Evolutionary conservation across 1,140 invertebrate genomes (phyloP), one percentile per base, ranked within the genome.

Genomic region (Trialeurodes vaporariorum): DNA sequence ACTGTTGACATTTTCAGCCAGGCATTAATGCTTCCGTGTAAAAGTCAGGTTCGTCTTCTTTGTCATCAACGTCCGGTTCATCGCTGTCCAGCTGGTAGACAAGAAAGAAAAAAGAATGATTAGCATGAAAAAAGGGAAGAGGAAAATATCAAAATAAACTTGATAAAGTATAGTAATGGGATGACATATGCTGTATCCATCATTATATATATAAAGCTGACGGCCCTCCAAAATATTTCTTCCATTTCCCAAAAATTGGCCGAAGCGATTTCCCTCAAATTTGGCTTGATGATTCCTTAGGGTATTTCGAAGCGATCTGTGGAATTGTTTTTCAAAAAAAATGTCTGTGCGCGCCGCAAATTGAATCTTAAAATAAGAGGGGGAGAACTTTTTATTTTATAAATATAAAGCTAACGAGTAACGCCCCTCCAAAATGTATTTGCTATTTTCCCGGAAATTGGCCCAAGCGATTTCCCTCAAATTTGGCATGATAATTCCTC

Each of bases 31-130:
- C 88, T 81, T 92, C 87, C 72, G 87, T 87, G 77, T 95, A 96
- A 80, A 95, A 95, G 77, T 95, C 93, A n/a, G 90, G 90, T 78
- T 94, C 93, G 75, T 93, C 91, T 66, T 81, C 87, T 67, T 85
- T 81, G 70, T 90, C 87, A 49, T 65, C 71, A 17, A 66, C 67
- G 63, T 77, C 76, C 25, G 87, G 84, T 75, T 92, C 90, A 71
- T 87, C 88, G 71, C 88, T 90, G 76, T 93, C 91, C 78, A 93
- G 79, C 88, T 90, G 76, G 61, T n/a, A n/a, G n/a, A n/a, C n/a
- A n/a, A n/a, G n/a, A 80, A 81, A 71, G 73, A 72, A 73, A 75
- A 75, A 70, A 66, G 65, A 64, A 24, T 68, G 22, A 25, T 68
- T 27, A 68, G 63, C 27, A 61, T 58, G 58, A 68, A 24, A 59